Percentiles rank a stretch among this genome's conserved stretches.
phyloP scores from a whole-genome alignment of 2,113 vertebrate species.

The Bubalus kerabau region DNA sequence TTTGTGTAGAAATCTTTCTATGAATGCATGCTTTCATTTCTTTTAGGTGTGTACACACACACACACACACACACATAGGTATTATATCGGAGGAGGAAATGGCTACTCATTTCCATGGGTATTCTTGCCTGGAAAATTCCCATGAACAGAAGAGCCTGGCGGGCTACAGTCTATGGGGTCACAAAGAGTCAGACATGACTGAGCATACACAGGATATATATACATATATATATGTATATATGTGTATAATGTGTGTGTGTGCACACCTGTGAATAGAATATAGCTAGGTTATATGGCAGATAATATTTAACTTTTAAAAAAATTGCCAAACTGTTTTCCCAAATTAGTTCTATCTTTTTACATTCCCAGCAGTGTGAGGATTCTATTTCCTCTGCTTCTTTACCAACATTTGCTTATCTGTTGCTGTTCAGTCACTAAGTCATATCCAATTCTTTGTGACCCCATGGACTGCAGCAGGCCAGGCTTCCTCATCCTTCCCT shows the following conservation, averaged over 20 bases:
- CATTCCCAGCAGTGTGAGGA: background rate
- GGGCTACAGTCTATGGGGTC: background rate
- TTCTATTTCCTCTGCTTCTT: background rate
- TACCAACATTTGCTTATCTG: background rate
- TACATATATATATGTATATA: background rate
- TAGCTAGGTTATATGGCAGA: background rate
- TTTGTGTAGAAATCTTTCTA: background rate
- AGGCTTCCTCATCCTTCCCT: background rate
- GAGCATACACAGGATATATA: background rate
- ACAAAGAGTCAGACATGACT: background rate
- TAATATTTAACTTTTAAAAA: background rate
- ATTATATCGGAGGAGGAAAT: background rate
- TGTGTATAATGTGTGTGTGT: background rate
- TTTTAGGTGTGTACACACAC: background rate
- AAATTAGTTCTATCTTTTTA: background rate
- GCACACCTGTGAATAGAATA: background rate
- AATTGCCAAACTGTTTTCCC: background rate
- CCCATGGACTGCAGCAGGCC: background rate
- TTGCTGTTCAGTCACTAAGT: background rate
- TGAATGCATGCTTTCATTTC: background rate
- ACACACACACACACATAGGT: background rate
- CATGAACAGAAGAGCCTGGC: background rate
- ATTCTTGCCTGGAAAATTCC: background rate
- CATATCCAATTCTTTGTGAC: background rate
- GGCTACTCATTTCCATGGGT: background rate